phyloP scores from a whole-genome alignment of 2,888 invertebrate genomes.

The Schrankia costaestrigalis region DNA sequence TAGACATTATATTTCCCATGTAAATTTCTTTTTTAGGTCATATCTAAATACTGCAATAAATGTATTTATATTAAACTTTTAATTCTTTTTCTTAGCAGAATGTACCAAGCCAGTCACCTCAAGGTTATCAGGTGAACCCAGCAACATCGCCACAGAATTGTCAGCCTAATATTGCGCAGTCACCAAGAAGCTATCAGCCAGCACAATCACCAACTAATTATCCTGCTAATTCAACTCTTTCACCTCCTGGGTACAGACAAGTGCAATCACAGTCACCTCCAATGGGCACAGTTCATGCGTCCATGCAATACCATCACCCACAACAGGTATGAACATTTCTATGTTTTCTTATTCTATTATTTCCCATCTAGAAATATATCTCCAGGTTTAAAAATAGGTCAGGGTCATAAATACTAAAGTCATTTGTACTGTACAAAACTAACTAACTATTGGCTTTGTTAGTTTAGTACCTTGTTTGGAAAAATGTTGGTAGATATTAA shows the following conservation, averaged over 20 bases:
- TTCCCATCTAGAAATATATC: too few species aligned
- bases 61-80: background rate
- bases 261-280: conserved; percentile 74
- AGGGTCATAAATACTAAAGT: too few species aligned
- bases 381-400: too few species aligned
- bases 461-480: too few species aligned
- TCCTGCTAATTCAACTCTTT: conserved; percentile 71
- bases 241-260: conserved; percentile 77
- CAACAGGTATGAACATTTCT: conserved; percentile 75
- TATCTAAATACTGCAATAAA: background rate
- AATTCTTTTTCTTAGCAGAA: conserved; percentile 39
- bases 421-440: too few species aligned
- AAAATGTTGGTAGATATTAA: too few species aligned
- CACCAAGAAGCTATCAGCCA: conserved; percentile 74
- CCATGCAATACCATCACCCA: conserved; percentile 73
- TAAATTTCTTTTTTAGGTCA: too few species aligned
- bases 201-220: conserved; percentile 79
- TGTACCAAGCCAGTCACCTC: conserved; percentile 70
- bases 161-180: conserved; percentile 62
- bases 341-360: too few species aligned
- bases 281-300: conserved; percentile 69
- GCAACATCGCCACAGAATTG: conserved; percentile 75
- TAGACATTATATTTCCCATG: too few species aligned
- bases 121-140: conserved; percentile 79
- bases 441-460: too few species aligned